A percentile compares a stretch with the other conserved stretches of the same genome.
phyloP scores from a whole-genome alignment of 2,888 invertebrate genomes.

The Thymelicus lineola region DNA sequence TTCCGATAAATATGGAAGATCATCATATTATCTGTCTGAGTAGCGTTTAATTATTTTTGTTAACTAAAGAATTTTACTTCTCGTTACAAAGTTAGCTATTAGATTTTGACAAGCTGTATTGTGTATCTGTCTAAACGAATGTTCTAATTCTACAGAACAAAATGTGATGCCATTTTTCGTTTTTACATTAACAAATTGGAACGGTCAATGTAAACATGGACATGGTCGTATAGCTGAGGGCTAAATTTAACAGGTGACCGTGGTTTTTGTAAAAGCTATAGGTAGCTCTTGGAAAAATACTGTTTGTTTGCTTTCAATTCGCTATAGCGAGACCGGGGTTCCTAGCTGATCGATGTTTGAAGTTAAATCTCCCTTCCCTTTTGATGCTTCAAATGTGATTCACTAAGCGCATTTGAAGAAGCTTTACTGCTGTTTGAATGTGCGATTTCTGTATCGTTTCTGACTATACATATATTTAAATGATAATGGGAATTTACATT shows the following conservation, averaged over 20 bases:
- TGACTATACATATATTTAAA: background rate
- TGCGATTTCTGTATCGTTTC: slow-evolving; percentile 10
- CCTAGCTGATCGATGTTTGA: slow-evolving; percentile 73
- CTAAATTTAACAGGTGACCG: slow-evolving; percentile 27
- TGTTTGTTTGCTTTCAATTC: slow-evolving; percentile 81
- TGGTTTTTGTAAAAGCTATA: slow-evolving; percentile 67
- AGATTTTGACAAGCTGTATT: too few species aligned
- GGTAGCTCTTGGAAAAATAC: slow-evolving; percentile 72
- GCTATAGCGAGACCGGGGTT: slow-evolving; percentile 54
- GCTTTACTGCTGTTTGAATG: slow-evolving; percentile 53
- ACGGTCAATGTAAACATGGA: slow-evolving; percentile 21
- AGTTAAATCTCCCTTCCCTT: slow-evolving; percentile 83
- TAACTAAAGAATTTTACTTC: too few species aligned
- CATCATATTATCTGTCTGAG: too few species aligned
- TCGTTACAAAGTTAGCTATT: too few species aligned
- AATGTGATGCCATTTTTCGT: background rate
- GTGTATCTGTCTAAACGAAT: too few species aligned
- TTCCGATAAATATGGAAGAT: too few species aligned
- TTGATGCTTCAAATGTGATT: slow-evolving; percentile 78
- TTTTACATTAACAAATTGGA: slow-evolving; percentile 17
- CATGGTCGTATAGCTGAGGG: slow-evolving; percentile 23
- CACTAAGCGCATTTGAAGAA: slow-evolving; percentile 68
- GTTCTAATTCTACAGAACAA: too few species aligned
- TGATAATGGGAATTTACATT: too few species aligned
- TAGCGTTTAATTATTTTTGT: too few species aligned